phyloP scores from a whole-genome alignment of 2,888 invertebrate species.

The Lymantria dispar region DNA sequence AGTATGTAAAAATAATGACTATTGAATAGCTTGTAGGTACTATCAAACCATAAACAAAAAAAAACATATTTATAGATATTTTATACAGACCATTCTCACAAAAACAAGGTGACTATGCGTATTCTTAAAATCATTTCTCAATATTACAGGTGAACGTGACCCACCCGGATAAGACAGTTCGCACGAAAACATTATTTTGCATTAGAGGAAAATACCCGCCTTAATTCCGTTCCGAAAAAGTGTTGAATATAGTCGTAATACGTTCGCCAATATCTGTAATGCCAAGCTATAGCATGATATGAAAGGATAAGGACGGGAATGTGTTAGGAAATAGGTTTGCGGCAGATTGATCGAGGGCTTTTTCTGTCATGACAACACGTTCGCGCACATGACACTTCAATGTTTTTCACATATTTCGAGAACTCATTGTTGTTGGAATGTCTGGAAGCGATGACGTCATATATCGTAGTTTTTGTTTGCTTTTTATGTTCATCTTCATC shows the following conservation, averaged over 20 bases:
- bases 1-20: too few relatives aligned
- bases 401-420: slow-evolving; percentile 57
- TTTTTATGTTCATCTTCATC: slow-evolving; percentile 6
- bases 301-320: slow-evolving; percentile 53
- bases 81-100: neutral
- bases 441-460: slow-evolving; percentile 44
- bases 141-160: slow-evolving; percentile 13
- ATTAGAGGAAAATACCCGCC: slow-evolving; percentile 17
- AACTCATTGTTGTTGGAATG: slow-evolving; percentile 45
- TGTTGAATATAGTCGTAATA: slow-evolving; percentile 50
- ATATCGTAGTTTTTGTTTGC: slow-evolving; percentile 34
- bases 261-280: slow-evolving; percentile 56
- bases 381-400: slow-evolving; percentile 51
- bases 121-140: slow-evolving; percentile 13
- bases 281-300: slow-evolving; percentile 52
- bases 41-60: too few relatives aligned
- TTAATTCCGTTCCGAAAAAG: slow-evolving; percentile 28
- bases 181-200: slow-evolving; percentile 12
- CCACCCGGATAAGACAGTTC: slow-evolving; percentile 6
- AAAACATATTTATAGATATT: neutral
- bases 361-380: slow-evolving; percentile 67
- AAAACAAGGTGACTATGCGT: neutral
- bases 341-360: slow-evolving; percentile 67
- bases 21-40: too few relatives aligned
- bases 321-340: slow-evolving; percentile 62